Evolutionary conservation across 2,113 vertebrate species (phyloP).

Genomic region (Prolemur simus): DNA sequence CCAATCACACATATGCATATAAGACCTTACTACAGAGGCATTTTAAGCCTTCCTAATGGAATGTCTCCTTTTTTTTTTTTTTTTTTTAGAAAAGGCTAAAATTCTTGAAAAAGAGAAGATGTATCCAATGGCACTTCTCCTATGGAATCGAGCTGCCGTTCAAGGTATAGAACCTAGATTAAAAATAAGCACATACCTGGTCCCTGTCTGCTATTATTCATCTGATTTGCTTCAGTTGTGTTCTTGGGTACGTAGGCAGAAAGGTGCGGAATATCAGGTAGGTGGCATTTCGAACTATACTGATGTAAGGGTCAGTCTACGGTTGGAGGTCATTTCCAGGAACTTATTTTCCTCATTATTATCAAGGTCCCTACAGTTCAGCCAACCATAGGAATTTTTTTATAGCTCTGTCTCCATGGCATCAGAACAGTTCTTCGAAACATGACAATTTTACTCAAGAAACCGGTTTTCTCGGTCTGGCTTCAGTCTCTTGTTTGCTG

Average conservation of each 20-base stretch:
- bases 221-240: not conserved
- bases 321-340: constrained; percentile 37
- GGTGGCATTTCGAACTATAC: not conserved
- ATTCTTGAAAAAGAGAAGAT: constrained; percentile 77
- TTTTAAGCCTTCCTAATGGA: constrained; percentile 59
- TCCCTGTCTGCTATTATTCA: not conserved
- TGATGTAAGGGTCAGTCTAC: not conserved
- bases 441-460: constrained; percentile 37
- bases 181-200: constrained; percentile 34
- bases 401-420: constrained; percentile 37
- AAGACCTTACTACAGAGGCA: constrained; percentile 24
- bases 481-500: constrained; percentile 15
- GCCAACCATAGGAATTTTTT: constrained; percentile 1
- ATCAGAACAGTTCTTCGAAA: constrained; percentile 48
- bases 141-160: constrained; percentile 80
- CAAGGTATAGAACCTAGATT: constrained; percentile 76
- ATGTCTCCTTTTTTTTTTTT: not conserved
- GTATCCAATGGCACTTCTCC: constrained; percentile 79
- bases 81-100: constrained; percentile 75
- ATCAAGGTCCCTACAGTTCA: not conserved
- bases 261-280: not conserved
- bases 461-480: constrained; percentile 27
- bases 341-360: constrained; percentile 37
- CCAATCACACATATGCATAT: constrained; percentile 10
- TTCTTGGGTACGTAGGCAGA: not conserved